Evolutionary conservation across 2,113 vertebrate genomes (phyloP), one percentile per base, ranked within the genome.

Genomic region (Colius striatus): DNA sequence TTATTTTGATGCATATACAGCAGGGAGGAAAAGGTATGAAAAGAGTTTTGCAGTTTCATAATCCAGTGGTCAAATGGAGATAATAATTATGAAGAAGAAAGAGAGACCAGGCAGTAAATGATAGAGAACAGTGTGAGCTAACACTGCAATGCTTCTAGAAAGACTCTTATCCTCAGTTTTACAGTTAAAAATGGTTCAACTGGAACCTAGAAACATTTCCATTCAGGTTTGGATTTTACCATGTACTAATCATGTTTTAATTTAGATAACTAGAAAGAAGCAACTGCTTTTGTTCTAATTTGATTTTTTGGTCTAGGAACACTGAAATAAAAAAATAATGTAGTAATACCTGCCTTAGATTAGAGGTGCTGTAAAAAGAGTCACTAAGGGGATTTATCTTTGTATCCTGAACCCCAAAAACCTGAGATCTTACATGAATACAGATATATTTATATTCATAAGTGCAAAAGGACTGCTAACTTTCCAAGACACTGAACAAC

Each of bases 21-120:
- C 29, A 82, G 51, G 63, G 73, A 83, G 48, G 38, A 60, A 79
- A 83, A 90, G 51, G 85, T 79, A 76, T 1, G 23, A 84, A 75
- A 92, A 95, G 38, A 29, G 55, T 62, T 83, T 83, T 94, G 76
- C 55, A 77, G 87, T 91, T 90, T 94, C 92, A 88, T 93, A 91
- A 90, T 96, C 87, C 95, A 90, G 53, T 23, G 34, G 63, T 77
- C 58, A 90, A 60, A 13, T 74, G 47, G 68, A 88, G 55, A 48
- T 74, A 79, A 58, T 58, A 90, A 77, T 79, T 74, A 32, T 4
- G 57, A 83, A 84, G n/a, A 43, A 76, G 17, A 45, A 76, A 90
- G 74, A 51, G 38, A 80, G 43, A 74, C 67, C 23, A 77, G 67
- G 51, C 72, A 60, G 55, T 50, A 60, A 87, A 57, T 16, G 74